Percentiles rank a stretch among this genome's conserved stretches.
Evolutionary conservation across 1,140 invertebrate species (phyloP).

Genomic region (Phymastichus coffea): DNA sequence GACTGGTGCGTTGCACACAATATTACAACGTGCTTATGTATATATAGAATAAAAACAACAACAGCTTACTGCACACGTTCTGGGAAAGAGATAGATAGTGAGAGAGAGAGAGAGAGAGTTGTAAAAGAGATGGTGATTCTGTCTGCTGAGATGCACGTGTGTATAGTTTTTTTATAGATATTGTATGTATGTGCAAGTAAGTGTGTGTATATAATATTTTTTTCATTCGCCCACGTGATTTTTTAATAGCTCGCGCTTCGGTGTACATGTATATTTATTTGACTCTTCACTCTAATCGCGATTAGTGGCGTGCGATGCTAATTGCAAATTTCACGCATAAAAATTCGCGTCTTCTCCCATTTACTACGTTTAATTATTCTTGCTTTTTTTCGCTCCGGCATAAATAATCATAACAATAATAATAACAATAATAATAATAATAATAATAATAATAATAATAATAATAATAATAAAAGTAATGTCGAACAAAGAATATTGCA

Average conservation of each 20-base stretch:
- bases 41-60: constrained; percentile 18
- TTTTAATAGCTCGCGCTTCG: no score
- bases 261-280: no score
- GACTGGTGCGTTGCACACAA: constrained; percentile 20
- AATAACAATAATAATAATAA: no score
- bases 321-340: no score
- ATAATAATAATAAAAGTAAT: no score
- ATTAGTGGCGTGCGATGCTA: background rate
- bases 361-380: no score
- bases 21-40: constrained; percentile 26
- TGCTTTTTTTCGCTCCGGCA: no score
- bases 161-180: no score
- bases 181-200: background rate
- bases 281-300: background rate
- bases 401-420: no score
- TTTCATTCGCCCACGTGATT: background rate
- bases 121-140: constrained; percentile 9
- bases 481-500: no score
- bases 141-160: background rate
- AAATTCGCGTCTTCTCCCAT: no score
- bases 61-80: constrained; percentile 20
- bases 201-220: background rate
- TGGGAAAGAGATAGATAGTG: constrained; percentile 13
- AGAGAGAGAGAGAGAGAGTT: background rate
- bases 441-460: no score